A percentile compares a stretch with the other conserved stretches of the same genome.
phyloP scores from a whole-genome alignment of 2,888 invertebrate genomes.

The Balanococcus diminutus region DNA sequence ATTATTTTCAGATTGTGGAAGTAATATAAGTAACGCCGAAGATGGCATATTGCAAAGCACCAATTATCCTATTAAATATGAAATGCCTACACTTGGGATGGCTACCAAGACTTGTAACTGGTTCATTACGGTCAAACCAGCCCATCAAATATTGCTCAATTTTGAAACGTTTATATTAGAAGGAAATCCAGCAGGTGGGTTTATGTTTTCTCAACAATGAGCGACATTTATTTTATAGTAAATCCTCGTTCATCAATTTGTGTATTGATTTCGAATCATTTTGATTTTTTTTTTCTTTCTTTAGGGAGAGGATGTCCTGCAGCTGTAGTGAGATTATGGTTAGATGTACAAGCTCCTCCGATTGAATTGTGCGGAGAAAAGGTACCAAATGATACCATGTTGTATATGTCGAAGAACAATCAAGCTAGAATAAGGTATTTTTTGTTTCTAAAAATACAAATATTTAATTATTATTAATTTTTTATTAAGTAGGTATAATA shows the following conservation, averaged over 20 bases:
- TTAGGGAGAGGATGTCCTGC: constrained; percentile 88
- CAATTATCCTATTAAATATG: constrained; percentile 88
- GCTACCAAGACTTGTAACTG: constrained; percentile 94
- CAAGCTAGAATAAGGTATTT: constrained; percentile 82
- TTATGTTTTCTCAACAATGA: not conserved
- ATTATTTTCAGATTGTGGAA: constrained; percentile 76
- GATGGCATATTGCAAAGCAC: constrained; percentile 87
- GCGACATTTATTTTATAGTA: not conserved
- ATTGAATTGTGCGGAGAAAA: constrained; percentile 90
- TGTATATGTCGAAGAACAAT: constrained; percentile 84
- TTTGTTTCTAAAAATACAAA: not conserved
- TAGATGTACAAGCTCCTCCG: constrained; percentile 79
- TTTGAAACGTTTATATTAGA: constrained; percentile 93
- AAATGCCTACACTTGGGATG: constrained; percentile 76
- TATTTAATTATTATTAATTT: not conserved
- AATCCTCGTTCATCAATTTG: not conserved
- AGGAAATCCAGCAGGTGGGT: constrained; percentile 79
- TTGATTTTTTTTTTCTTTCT: no score
- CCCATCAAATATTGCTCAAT: constrained; percentile 86
- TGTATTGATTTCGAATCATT: no score
- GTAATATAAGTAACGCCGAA: constrained; percentile 83
- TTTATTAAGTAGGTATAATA: not conserved
- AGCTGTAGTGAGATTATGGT: constrained; percentile 88
- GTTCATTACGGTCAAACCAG: constrained; percentile 87
- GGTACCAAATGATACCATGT: constrained; percentile 75